Conservation (phyloP, 2,113 vertebrate genomes). For the Chlorocebus sabaeus region DNA sequence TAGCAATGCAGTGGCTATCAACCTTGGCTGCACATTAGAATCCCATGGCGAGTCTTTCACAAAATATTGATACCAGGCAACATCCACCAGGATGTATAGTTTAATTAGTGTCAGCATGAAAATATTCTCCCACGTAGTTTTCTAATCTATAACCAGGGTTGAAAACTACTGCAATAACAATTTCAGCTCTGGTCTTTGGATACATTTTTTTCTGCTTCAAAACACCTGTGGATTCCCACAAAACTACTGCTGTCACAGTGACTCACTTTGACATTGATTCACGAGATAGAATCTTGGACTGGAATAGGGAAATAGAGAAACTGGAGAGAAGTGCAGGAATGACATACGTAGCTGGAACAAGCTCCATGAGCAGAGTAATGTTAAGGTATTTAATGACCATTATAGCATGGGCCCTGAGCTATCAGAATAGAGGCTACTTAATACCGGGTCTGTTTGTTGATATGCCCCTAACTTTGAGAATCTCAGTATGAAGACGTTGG, state of each 20-base stretch:
- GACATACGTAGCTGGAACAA: background rate
- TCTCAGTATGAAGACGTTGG: background rate
- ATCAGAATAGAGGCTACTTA: background rate
- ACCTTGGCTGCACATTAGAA: background rate
- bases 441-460: background rate
- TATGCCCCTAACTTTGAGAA: background rate
- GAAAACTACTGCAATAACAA: background rate
- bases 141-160: background rate
- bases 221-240: slow-evolving; percentile 3
- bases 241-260: background rate
- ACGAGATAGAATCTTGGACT: background rate
- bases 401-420: background rate
- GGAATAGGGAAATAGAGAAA: background rate
- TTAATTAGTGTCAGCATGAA: background rate
- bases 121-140: background rate
- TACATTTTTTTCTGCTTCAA: slow-evolving; percentile 6
- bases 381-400: background rate
- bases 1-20: background rate
- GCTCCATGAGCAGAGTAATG: too few relatives aligned
- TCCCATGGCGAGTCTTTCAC: background rate
- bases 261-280: slow-evolving; percentile 28
- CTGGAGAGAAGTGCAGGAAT: background rate
- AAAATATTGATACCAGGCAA: background rate
- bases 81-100: background rate
- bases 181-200: background rate